Conservation (phyloP, 2,888 invertebrate genomes). For the Campoplex nolae region DNA sequence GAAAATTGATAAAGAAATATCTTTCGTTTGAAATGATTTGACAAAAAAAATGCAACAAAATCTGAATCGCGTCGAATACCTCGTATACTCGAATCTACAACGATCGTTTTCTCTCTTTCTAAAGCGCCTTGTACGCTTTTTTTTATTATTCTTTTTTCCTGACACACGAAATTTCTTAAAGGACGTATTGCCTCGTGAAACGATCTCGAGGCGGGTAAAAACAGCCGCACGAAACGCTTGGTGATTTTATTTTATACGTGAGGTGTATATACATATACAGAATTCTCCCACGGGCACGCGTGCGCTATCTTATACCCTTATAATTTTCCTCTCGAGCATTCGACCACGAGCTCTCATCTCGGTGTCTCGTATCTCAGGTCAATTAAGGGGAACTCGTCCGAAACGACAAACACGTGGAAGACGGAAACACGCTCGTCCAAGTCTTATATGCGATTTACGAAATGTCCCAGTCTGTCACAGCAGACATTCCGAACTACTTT, state of each 20-base stretch:
- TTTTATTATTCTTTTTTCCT: constrained; percentile 12
- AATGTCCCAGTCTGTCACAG: constrained; percentile 25
- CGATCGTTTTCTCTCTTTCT: not conserved
- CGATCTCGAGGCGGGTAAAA: constrained; percentile 46
- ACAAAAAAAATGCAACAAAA: not conserved
- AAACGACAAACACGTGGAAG: constrained; percentile 84
- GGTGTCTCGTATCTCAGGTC: constrained; percentile 83
- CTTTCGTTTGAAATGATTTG: not conserved
- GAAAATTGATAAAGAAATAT: too few species aligned
- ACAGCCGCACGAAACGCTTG: constrained; percentile 24
- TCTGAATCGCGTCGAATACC: not conserved
- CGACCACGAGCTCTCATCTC: constrained; percentile 66
- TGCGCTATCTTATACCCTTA: constrained; percentile 61
- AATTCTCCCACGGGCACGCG: constrained; percentile 49
- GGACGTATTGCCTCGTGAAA: constrained; percentile 68
- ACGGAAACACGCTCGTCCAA: constrained; percentile 54
- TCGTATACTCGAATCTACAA: not conserved
- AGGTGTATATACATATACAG: not conserved
- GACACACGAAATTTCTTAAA: constrained; percentile 58
- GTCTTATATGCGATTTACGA: constrained; percentile 40
- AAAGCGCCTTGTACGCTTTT: not conserved
- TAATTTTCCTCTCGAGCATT: constrained; percentile 68
- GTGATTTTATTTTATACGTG: constrained; percentile 3
- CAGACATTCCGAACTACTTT: constrained; percentile 37
- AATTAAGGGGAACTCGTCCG: constrained; percentile 83